phyloP scores from a whole-genome alignment of 2,888 invertebrate species.

The Calliphora vomitoria region DNA sequence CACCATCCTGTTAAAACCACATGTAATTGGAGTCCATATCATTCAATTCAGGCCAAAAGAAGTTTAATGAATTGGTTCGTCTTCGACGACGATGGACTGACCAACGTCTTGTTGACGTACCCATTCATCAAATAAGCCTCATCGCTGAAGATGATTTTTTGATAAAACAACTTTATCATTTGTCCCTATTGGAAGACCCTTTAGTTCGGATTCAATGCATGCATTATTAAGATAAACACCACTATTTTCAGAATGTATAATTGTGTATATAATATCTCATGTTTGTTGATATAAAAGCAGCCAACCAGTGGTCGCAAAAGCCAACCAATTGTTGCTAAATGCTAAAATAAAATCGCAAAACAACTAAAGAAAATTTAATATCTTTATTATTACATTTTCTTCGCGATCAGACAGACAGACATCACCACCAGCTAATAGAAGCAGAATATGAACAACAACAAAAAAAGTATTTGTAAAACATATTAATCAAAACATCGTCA shows the following conservation, averaged over 20 bases:
- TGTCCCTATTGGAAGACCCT: too few species aligned
- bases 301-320: background rate
- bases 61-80: too few species aligned
- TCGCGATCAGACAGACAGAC: background rate
- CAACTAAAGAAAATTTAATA: background rate
- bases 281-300: background rate
- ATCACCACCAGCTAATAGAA: background rate
- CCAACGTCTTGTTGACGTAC: too few species aligned
- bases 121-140: too few species aligned
- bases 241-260: background rate
- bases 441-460: background rate
- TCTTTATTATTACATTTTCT: background rate
- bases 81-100: too few species aligned
- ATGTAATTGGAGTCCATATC: too few species aligned
- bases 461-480: slow-evolving; percentile 3
- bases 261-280: background rate
- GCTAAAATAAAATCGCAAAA: slow-evolving; percentile 7
- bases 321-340: background rate
- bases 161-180: too few species aligned
- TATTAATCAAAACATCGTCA: slow-evolving; percentile 63
- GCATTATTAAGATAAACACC: too few species aligned
- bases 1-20: too few species aligned
- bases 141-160: too few species aligned
- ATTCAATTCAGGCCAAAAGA: too few species aligned
- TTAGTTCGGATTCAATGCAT: too few species aligned